Evolutionary conservation across 2,113 vertebrate genomes (phyloP), one percentile per base, ranked within the genome.

Genomic region (Leptodactylus fuscus): DNA sequence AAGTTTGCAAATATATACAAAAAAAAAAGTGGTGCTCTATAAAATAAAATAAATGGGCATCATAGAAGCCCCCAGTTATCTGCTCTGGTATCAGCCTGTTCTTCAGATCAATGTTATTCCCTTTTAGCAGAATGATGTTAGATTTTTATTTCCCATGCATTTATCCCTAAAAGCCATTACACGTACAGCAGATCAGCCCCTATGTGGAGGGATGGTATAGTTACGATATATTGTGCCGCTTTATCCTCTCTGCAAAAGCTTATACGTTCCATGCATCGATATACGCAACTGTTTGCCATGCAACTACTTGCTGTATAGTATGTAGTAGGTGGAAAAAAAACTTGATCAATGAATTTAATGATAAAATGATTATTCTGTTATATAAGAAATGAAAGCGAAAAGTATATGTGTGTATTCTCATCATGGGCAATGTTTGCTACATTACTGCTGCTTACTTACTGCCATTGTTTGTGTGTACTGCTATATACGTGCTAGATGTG

Each of bases 371-470:
- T 76, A 46, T 51, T 79, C 51, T 32, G 20, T 69, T 69, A 27
- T 67, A 32, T 20, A 81, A 22, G 48, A 48, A 27, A 4, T 12
- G 4, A 38, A 49, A 29, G 60, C 78, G 34, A 65, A 46, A 81
- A 41, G 18, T 24, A 15, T 60, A 79, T 29, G 20, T 18, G 27
- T 65, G 16, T 18, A 13, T 29, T 2, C 5, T 53, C 55, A 62
- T 58, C 18, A 81, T 51, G n/a, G n/a, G n/a, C n/a, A n/a, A n/a
- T n/a, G 88, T 89, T 90, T 88, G 88, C 89, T 91, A 27, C 86
- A 60, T 89, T 93, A 88, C 89, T 92, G 89, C 89, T 93, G 89
- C 89, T 93, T 92, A 93, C 90, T 91, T 93, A 90, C 91, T 93
- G 91, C 92, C 90, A 88, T 89, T 93, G 89, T 91, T 92, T 91